Percentiles rank a stretch among this genome's conserved stretches.
phyloP scores from a whole-genome alignment of 1,140 invertebrate species.

The Leptopilina boulardi region DNA sequence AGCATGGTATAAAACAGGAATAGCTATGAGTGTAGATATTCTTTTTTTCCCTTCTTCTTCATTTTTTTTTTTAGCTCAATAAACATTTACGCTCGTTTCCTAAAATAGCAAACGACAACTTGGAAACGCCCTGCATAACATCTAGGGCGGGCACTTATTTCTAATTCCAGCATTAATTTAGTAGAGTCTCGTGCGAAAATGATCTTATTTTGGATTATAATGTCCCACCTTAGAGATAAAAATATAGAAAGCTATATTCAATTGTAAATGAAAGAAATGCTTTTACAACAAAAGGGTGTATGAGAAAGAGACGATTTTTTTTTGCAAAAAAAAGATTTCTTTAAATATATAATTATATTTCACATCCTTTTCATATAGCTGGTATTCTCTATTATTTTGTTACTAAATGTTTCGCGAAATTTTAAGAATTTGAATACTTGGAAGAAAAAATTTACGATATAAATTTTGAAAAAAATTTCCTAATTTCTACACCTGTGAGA shows the following conservation, averaged over 20 bases:
- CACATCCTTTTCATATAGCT: too few species aligned
- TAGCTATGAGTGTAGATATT: conserved; percentile 11
- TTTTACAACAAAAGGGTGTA: background rate
- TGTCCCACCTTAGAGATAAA: background rate
- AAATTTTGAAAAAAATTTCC: too few species aligned
- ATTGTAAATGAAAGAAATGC: background rate
- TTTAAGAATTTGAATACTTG: background rate
- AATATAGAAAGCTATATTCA: conserved; percentile 1
- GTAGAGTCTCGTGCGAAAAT: conserved; percentile 18
- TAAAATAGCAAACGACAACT: conserved; percentile 26
- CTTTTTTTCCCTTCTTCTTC: background rate
- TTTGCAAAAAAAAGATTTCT: background rate
- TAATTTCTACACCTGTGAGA: too few species aligned
- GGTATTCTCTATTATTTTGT: too few species aligned
- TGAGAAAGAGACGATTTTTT: background rate
- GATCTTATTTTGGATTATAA: conserved; percentile 11
- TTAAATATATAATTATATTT: too few species aligned
- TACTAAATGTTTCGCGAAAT: too few species aligned
- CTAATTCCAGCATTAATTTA: conserved; percentile 17
- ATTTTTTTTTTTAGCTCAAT: conserved; percentile 6
- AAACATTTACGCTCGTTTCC: conserved; percentile 15
- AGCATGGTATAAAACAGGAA: conserved; percentile 11
- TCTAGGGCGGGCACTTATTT: background rate
- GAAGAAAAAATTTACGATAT: background rate
- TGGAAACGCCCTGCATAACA: conserved; percentile 26